Evolutionary conservation across 2,888 invertebrate genomes (phyloP).

Genomic region (Alentia gelatinosa): DNA sequence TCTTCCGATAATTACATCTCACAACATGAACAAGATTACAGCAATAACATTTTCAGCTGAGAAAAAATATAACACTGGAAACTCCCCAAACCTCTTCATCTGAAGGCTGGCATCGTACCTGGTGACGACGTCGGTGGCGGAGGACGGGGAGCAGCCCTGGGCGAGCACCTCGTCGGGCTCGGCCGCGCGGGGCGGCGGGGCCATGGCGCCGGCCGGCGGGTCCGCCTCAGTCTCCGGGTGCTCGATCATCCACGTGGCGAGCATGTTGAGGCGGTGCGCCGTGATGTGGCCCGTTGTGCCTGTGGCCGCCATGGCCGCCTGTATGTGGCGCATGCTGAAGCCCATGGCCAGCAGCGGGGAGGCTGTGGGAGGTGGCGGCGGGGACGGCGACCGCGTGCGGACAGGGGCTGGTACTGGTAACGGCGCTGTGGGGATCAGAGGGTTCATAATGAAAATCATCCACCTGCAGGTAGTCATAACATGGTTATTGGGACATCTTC

Average conservation of each 20-base stretch:
- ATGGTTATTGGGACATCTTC: too few species aligned
- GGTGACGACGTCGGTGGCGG: not conserved
- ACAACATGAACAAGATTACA: too few species aligned
- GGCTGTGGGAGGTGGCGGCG: slow-evolving; percentile 82
- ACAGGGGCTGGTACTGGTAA: slow-evolving; percentile 35
- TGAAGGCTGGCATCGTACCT: not conserved
- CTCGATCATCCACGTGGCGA: slow-evolving; percentile 86
- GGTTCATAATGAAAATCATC: too few species aligned
- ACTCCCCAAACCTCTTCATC: not conserved
- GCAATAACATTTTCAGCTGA: too few species aligned
- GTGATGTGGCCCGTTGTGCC: slow-evolving; percentile 81
- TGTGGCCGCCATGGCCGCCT: slow-evolving; percentile 83
- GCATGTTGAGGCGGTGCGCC: slow-evolving; percentile 83
- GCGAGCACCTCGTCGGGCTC: not conserved
- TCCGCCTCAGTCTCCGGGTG: slow-evolving; percentile 80
- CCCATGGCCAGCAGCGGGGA: slow-evolving; percentile 85
- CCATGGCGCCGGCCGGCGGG: not conserved
- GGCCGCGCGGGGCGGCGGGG: not conserved
- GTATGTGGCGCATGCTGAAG: slow-evolving; percentile 83
- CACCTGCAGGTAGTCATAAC: too few species aligned
- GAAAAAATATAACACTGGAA: too few species aligned
- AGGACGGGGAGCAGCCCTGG: not conserved
- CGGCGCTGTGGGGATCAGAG: not conserved
- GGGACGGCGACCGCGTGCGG: slow-evolving; percentile 68
- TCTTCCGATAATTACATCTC: too few species aligned